Evolutionary conservation across 2,797 vertebrate genomes (phyloP).

Genomic region (Remorina albescens): DNA sequence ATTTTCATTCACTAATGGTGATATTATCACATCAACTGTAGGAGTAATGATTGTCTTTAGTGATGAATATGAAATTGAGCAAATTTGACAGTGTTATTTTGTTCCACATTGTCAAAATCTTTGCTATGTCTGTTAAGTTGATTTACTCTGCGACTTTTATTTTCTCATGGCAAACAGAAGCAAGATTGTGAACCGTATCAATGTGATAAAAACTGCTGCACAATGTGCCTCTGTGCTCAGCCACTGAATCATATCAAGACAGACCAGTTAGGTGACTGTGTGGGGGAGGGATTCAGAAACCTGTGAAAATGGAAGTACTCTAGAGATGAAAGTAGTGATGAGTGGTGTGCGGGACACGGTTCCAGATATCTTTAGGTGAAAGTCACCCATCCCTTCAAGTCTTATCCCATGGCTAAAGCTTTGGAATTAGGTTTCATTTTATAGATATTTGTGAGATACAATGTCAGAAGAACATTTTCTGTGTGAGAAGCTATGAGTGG

Average conservation of each 20-base stretch:
- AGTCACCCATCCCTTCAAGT: slow-evolving; percentile 68
- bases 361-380: slow-evolving; percentile 63
- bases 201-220: slow-evolving; percentile 41
- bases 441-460: slow-evolving; percentile 68
- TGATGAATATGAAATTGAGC: slow-evolving; percentile 24
- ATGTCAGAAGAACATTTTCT: slow-evolving; percentile 65
- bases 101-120: slow-evolving; percentile 7
- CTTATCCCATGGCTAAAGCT: slow-evolving; percentile 63
- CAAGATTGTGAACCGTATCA: slow-evolving; percentile 41
- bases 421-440: slow-evolving; percentile 71
- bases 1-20: slow-evolving; percentile 2
- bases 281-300: slow-evolving; percentile 54
- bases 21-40: neutral
- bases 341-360: slow-evolving; percentile 49
- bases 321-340: slow-evolving; percentile 61
- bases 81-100: slow-evolving; percentile 1
- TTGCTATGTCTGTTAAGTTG: slow-evolving; percentile 19
- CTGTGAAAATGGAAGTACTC: slow-evolving; percentile 63
- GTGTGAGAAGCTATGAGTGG: slow-evolving; percentile 40
- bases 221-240: slow-evolving; percentile 65
- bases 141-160: slow-evolving; percentile 40
- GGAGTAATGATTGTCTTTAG: neutral
- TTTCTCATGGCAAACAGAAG: slow-evolving; percentile 43
- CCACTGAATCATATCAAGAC: slow-evolving; percentile 65
- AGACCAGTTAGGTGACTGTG: slow-evolving; percentile 65